Percentiles rank a stretch among this genome's conserved stretches.
Conservation (phyloP, 2,888 invertebrate genomes). For the Hirtodrosophila cameraria region DNA sequence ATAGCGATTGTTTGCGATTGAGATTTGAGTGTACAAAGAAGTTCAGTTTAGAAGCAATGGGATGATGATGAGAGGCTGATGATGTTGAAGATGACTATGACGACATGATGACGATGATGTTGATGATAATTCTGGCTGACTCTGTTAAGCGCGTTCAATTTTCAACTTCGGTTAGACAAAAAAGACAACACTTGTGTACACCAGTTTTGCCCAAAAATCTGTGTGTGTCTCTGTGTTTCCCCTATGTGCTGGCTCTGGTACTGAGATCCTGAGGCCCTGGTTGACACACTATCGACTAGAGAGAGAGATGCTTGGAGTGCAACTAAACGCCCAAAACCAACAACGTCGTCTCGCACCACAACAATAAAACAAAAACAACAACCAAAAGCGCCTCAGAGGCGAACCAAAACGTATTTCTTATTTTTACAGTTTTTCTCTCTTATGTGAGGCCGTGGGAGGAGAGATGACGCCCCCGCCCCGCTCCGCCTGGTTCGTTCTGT, state of each 20-base stretch:
- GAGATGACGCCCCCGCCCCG: conserved; percentile 49
- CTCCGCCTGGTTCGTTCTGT: conserved; percentile 42
- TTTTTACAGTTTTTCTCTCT: conserved; percentile 74
- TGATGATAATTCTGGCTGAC: conserved; percentile 57
- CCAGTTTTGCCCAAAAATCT: conserved; percentile 20
- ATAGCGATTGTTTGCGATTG: conserved; percentile 68
- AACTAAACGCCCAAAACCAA: conserved; percentile 29
- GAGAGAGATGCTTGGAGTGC: conserved; percentile 60
- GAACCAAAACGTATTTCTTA: conserved; percentile 74
- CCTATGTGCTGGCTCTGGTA: conserved; percentile 32
- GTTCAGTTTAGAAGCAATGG: conserved; percentile 61
- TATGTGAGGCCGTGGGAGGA: conserved; percentile 55
- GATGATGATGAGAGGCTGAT: conserved; percentile 40
- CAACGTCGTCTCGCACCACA: conserved; percentile 37
- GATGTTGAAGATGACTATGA: conserved; percentile 36
- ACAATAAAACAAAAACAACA: too few species aligned
- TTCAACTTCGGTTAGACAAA: conserved; percentile 46
- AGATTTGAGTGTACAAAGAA: conserved; percentile 54
- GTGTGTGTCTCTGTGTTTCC: conserved; percentile 28
- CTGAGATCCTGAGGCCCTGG: conserved; percentile 26
- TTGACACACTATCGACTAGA: conserved; percentile 45
- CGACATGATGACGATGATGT: conserved; percentile 53
- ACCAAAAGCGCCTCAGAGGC: conserved; percentile 75
- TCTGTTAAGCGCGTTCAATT: conserved; percentile 39
- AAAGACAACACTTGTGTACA: conserved; percentile 24